Base-by-base conservation (phyloP, 1,140 invertebrate species). In the Zaprionus capensis region DNA sequence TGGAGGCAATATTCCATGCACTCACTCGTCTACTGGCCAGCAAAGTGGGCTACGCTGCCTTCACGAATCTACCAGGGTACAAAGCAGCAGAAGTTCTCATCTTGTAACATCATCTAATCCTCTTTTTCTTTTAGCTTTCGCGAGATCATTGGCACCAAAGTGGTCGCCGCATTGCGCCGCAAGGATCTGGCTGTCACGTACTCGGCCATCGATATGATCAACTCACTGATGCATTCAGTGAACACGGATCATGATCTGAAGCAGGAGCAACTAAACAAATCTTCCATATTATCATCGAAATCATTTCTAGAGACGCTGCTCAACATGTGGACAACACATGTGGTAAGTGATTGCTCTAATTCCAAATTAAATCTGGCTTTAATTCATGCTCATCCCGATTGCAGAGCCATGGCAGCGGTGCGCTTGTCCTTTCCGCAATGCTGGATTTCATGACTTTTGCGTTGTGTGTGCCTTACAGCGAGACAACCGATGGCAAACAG, bases 371-470 rank as follows among this genome's bases (percentile, higher is more conserved):
- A 17, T 46, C n/a, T 9, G n/a, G 15, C 14, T 28, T n/a, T 26
- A 28, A 38, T 20, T 2, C 20, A n/a, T 12, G 17, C 0, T 1
- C 4, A 12, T 44, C 5, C 49, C 22, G 9, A 20, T 79, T 94
- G 93, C 87, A 98, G 97, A 95, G 95, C 81, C 95, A 96, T 88
- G 96, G 95, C 36, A 97, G 96, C 64, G 96, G 96, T n/a, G 96
- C 97, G 31, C 83, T 97, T 28, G 96, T 97, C 3, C 95, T 97
- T n/a, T 96, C 96, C 22, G 97, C 98, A 38, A 99, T 99, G 98
- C 94, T 99, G 85, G 99, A 99, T 94, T 99, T 99, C 92, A 94
- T 99, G 73, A 99, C 99, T n/a, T 99, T 99, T 94, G 97, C 98
- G 6, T 94, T 99, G 11, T 99, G 99, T 94, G 97, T 99, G 71